Base-by-base conservation (phyloP, 2,888 invertebrate species). In the Thumatha senex region DNA sequence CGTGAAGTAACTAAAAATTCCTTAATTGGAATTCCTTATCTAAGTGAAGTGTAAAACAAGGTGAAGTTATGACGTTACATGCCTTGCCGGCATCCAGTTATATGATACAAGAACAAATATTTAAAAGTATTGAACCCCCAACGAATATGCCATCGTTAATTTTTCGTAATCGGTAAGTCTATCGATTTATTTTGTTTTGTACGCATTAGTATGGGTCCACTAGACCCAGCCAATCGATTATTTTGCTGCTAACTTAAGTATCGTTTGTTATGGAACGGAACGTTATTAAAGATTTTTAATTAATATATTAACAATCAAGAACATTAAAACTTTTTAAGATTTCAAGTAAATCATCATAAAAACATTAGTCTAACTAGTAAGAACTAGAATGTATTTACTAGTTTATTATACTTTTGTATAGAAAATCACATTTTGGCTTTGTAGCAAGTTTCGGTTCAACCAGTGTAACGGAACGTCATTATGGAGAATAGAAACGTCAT, bases 111-210 rank as follows among this genome's bases (percentile, higher is more conserved):
- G 81, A 89, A 85, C 83, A 85, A 76, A 86, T 80, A 77, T 86
- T 86, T 80, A 86, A 79, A 84, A 86, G 77, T 76, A 88, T 85
- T 74, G 88, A 89, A 76, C 78, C 80, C 51, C 71, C 80, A 68
- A 72, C 78, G 66, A 85, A 74, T 82, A 93, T 94, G 94, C 93
- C 94, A 67, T 93, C 93, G 80, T 92, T 94, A 92, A 88, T 93
- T 86, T 93, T 92, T 84, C 92, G 92, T 85, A 93, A 93, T 90
- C 92, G 93, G 94, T 94, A 81, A 93, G 93, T 93, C 58, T 48
- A 74, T 73, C 67, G 59, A 58, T 66, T 64, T 59, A 35, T 50
- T 44, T 58, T 58, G 64, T 56, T 69, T 63, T 67, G 65, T 71
- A 74, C 69, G 79, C 77, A 77, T 74, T 70, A 73, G 70, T 61